phyloP scores from a whole-genome alignment of 2,113 vertebrate genomes.

The Cavia aperea region DNA sequence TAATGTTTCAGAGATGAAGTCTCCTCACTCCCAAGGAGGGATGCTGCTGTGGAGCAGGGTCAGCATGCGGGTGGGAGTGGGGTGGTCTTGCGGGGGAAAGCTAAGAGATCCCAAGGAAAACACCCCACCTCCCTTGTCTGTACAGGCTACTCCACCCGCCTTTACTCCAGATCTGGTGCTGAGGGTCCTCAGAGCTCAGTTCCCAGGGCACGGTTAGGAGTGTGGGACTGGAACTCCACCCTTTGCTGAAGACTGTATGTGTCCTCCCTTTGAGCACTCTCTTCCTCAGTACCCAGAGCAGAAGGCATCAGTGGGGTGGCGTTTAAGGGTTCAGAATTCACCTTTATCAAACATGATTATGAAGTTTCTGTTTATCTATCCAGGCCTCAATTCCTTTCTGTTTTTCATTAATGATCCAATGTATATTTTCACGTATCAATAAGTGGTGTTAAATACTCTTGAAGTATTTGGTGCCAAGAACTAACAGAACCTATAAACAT shows the following conservation, averaged over 20 bases:
- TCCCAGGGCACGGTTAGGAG: background rate
- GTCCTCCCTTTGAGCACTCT: background rate
- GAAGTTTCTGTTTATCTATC: background rate
- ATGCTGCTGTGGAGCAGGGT: background rate
- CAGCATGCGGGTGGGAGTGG: background rate
- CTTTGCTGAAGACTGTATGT: background rate
- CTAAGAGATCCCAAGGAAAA: background rate
- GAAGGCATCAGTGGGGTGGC: background rate
- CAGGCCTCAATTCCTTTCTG: constrained; percentile 3
- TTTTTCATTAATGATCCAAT: background rate
- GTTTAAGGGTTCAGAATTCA: background rate
- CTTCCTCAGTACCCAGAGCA: background rate
- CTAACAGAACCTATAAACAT: background rate
- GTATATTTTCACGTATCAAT: background rate
- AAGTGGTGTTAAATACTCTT: background rate
- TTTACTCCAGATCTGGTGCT: background rate
- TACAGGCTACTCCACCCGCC: background rate
- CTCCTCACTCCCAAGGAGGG: background rate
- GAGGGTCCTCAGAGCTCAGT: background rate
- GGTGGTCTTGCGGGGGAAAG: background rate
- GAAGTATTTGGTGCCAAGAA: constrained; percentile 18
- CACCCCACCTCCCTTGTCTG: background rate
- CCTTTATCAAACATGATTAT: background rate
- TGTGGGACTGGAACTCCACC: background rate
- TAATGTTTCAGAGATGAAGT: background rate